Conservation (phyloP, 2,888 invertebrate species). For the Biston stratarius region DNA sequence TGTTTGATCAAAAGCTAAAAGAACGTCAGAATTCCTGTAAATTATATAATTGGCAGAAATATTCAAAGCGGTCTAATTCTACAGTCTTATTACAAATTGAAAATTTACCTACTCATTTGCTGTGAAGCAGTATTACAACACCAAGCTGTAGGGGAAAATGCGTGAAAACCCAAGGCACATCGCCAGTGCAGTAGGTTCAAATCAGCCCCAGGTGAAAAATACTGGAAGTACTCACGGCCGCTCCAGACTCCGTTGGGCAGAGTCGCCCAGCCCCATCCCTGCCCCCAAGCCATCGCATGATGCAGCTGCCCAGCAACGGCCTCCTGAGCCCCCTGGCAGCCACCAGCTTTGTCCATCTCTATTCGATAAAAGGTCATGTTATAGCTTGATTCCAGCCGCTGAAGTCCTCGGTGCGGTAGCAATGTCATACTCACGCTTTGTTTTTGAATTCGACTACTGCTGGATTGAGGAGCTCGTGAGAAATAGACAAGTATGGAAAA, state of each 20-base stretch:
- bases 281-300: constrained; percentile 87
- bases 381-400: constrained; percentile 28
- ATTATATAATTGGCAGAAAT: background rate
- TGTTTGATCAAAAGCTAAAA: too few species aligned
- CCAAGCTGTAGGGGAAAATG: constrained; percentile 18
- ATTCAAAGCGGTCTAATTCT: background rate
- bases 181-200: constrained; percentile 25
- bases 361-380: constrained; percentile 37
- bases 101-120: constrained; percentile 16
- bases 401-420: constrained; percentile 19
- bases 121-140: constrained; percentile 11
- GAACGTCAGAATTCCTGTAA: too few species aligned
- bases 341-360: constrained; percentile 49
- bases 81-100: background rate
- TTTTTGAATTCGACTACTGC: background rate
- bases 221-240: constrained; percentile 71
- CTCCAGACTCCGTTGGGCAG: constrained; percentile 86
- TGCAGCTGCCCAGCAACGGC: constrained; percentile 72
- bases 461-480: background rate
- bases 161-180: constrained; percentile 24
- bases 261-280: constrained; percentile 89
- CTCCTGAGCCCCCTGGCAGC: constrained; percentile 64
- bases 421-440: constrained; percentile 12
- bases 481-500: background rate
- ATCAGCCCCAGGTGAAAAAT: constrained; percentile 16